Base-by-base conservation (phyloP, 2,888 invertebrate species). In the Drosophila monieri region DNA sequence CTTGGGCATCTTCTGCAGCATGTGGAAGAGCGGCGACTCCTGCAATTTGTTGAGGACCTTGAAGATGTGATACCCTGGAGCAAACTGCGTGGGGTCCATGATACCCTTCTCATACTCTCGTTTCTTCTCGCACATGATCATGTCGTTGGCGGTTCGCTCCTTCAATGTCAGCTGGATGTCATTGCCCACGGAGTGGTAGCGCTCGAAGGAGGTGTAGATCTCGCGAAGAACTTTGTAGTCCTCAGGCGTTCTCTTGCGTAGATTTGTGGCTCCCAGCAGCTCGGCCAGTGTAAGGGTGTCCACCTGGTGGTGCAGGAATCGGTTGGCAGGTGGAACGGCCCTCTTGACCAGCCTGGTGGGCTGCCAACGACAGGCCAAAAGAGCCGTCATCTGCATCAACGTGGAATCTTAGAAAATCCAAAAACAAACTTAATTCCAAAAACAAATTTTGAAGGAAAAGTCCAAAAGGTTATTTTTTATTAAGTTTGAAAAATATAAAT, bases 1-100 rank as follows among this genome's bases (percentile, higher is more conserved):
- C 91, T 97, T 96, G 0, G 96, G 96, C 93, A 97, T 93, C 43
- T 91, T 91, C 60, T 93, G 92, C 10, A 97, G 93, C 5, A 96
- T 92, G 70, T 93, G 90, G 84, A 94, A 96, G 9, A 43, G 43
- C 12, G 21, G 43, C 12, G 43, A 43, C 21, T 43, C 21, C 15
- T 21, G 8, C 10, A 43, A 4, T 21, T 21, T 21, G 12, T 18
- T 0, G 1, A 43, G 10, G 21, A 43, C 43, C 21, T 43, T 5
- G 80, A 96, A 94, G 78, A 95, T 95, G 88, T 95, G 95, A 21
- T 92, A 92, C 0, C 95, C 93, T 4, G 95, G 94, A 23, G 94
- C 92, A 85, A 94, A 96, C 23, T 92, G 90, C 41, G 92, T 90
- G 0, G 94, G 94, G 74, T 93, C 91, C 32, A 90, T 80, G 74